Evolutionary conservation across 2,888 invertebrate genomes (phyloP).

Genomic region (Corythucha ciliata): DNA sequence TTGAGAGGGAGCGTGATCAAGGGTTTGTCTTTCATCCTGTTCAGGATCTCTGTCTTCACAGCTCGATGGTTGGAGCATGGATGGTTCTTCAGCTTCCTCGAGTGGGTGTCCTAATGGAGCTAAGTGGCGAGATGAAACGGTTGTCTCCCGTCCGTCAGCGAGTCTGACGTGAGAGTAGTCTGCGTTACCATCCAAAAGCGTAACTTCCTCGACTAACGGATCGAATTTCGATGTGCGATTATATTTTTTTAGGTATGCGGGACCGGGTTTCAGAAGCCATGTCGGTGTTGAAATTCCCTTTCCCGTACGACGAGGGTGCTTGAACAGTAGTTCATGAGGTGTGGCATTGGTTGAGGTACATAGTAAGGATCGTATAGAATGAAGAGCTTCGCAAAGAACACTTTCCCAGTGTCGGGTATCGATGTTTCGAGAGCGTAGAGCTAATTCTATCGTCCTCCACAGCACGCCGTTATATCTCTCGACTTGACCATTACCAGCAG

Average conservation of each 20-base stretch:
- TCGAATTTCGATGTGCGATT: slow-evolving; percentile 25
- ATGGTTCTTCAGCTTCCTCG: no score
- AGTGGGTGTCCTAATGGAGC: no score
- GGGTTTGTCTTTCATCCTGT: no score
- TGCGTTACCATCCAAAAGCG: slow-evolving; percentile 24
- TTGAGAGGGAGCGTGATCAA: no score
- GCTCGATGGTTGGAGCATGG: no score
- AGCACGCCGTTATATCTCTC: slow-evolving; percentile 16
- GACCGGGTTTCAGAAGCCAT: slow-evolving; percentile 1
- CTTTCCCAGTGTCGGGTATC: no score
- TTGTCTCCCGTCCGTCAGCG: slow-evolving; percentile 24
- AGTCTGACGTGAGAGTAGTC: not conserved
- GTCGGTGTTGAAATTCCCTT: not conserved
- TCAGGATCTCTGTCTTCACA: no score
- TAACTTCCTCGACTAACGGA: slow-evolving; percentile 29
- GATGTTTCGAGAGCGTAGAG: no score
- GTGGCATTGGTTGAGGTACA: slow-evolving; percentile 29
- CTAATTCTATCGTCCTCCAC: slow-evolving; percentile 13
- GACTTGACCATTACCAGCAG: slow-evolving; percentile 16
- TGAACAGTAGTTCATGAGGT: slow-evolving; percentile 28
- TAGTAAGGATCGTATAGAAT: slow-evolving; percentile 29
- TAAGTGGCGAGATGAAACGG: slow-evolving; percentile 27
- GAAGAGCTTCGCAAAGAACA: slow-evolving; percentile 27
- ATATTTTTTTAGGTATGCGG: not conserved
- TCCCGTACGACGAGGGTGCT: not conserved